Percentiles rank a stretch among this genome's conserved stretches.
Evolutionary conservation across 2,113 vertebrate species (phyloP).

Genomic region (Rhinogobius similis): DNA sequence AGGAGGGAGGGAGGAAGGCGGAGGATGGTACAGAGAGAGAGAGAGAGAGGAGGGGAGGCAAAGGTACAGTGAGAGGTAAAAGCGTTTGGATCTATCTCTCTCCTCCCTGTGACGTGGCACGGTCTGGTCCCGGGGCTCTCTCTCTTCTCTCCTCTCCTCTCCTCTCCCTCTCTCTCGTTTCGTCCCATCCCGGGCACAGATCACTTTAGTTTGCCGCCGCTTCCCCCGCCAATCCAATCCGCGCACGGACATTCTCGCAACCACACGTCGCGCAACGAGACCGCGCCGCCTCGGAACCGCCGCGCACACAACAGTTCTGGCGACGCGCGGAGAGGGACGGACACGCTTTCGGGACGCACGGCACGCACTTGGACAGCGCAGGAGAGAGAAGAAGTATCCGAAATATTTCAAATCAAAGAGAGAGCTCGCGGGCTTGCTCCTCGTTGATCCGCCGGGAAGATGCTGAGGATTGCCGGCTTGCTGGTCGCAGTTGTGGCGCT

Average conservation of each 20-base stretch:
- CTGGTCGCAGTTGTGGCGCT: conserved; percentile 58
- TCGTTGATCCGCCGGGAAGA: conserved; percentile 57
- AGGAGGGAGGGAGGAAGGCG: conserved; percentile 4
- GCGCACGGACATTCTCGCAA: conserved; percentile 13
- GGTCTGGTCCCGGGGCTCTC: conserved; percentile 65
- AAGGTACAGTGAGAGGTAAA: not conserved
- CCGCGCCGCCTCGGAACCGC: not conserved
- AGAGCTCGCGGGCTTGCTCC: conserved; percentile 43
- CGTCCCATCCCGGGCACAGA: conserved; percentile 60
- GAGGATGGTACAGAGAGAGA: not conserved
- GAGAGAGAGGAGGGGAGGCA: not conserved
- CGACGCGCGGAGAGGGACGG: conserved; percentile 13
- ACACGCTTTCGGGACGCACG: not conserved
- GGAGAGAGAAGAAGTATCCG: conserved; percentile 25
- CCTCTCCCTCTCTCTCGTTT: conserved; percentile 32
- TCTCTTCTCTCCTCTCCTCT: conserved; percentile 23
- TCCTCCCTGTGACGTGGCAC: conserved; percentile 69
- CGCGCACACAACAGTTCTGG: not conserved
- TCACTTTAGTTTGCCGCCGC: conserved; percentile 41
- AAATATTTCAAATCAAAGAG: not conserved
- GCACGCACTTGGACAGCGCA: conserved; percentile 7
- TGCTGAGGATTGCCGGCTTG: conserved; percentile 69
- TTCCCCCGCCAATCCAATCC: conserved; percentile 22
- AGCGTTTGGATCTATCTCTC: conserved; percentile 52
- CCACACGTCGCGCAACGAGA: conserved; percentile 11